phyloP scores from a whole-genome alignment of 1,140 invertebrate species.

The Drosophila pachea region DNA sequence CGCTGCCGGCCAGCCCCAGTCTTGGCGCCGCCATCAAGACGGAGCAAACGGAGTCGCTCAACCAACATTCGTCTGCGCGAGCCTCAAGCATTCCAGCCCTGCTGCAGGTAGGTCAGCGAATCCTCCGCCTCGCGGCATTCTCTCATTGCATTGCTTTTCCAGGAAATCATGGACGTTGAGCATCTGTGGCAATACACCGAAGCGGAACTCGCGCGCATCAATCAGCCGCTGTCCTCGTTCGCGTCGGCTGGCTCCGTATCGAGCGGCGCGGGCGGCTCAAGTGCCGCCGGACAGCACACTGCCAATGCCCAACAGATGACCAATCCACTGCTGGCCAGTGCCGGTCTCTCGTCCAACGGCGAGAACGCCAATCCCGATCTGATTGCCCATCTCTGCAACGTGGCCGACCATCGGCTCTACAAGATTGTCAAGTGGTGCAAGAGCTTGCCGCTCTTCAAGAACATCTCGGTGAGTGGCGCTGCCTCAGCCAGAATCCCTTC shows the following conservation, averaged over 20 bases:
- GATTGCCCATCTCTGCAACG: conserved; percentile 92
- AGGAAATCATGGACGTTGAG: conserved; percentile 97
- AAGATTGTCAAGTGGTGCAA: conserved; percentile 99
- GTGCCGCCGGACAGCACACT: conserved; percentile 53
- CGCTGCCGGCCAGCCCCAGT: conserved; percentile 60
- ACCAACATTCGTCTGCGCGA: conserved; percentile 34
- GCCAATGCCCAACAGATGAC: conserved; percentile 79
- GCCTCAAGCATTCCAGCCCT: conserved; percentile 61
- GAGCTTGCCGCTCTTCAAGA: conserved; percentile 96
- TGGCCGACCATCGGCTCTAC: conserved; percentile 96
- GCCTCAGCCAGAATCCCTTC: background rate
- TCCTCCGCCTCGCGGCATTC: conserved; percentile 35
- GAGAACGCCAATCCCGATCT: conserved; percentile 89
- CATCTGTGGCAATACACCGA: conserved; percentile 95
- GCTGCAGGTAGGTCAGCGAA: conserved; percentile 49
- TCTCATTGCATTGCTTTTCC: conserved; percentile 29
- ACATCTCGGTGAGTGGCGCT: conserved; percentile 87
- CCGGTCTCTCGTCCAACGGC: conserved; percentile 81
- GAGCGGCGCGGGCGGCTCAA: conserved; percentile 41
- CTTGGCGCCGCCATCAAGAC: conserved; percentile 60
- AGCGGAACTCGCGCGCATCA: conserved; percentile 82
- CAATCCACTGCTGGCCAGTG: conserved; percentile 83
- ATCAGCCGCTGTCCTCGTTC: conserved; percentile 77
- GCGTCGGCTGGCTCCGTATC: conserved; percentile 64
- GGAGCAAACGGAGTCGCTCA: conserved; percentile 48